These are phyloP conservation scores for Oceanodroma tethys DNA, from an alignment of 2,113 vertebrate species.

Conservation along the genomic window DNA sequence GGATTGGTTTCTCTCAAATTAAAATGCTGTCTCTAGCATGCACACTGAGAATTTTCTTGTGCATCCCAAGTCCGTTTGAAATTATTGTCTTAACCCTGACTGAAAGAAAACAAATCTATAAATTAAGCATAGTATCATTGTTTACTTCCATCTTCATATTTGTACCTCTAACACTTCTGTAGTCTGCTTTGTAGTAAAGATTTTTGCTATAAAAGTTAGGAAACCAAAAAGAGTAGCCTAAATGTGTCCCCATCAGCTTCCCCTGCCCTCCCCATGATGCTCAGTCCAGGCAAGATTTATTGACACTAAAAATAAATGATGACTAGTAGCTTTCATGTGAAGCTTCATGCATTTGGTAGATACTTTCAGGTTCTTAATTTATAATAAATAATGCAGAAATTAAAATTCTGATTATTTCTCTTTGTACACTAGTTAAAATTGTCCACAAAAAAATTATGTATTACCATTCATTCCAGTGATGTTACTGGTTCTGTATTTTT, in stretches of 20 bases:
- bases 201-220: neutral
- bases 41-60: neutral
- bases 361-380: neutral
- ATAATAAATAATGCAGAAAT: neutral
- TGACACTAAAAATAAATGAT: neutral
- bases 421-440: neutral
- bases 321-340: neutral
- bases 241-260: neutral
- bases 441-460: fast-evolving
- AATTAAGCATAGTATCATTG: neutral
- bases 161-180: neutral
- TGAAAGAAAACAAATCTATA: neutral
- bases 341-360: neutral
- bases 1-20: neutral
- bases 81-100: neutral
- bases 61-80: too few species aligned
- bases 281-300: neutral
- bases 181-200: neutral
- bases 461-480: neutral
- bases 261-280: fast-evolving
- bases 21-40: neutral
- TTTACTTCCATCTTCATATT: neutral
- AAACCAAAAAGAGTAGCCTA: neutral
- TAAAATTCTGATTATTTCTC: neutral
- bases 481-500: neutral